These are phyloP conservation scores for Cheilosia vulpina DNA, from an alignment of 2,888 invertebrate species.

Conservation along the genomic window DNA sequence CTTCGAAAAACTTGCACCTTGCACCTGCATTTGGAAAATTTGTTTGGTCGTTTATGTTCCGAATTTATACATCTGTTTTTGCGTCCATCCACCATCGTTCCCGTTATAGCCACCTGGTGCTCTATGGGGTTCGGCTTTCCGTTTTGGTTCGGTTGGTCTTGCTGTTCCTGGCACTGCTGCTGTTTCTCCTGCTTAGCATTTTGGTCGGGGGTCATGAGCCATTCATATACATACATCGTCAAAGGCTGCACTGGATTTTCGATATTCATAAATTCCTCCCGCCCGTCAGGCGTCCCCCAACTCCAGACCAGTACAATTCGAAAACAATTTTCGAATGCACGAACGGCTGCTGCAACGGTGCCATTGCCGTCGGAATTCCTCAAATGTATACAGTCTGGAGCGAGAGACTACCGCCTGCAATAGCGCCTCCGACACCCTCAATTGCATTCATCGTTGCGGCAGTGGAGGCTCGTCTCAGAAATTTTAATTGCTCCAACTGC, in stretches of 20 bases:
- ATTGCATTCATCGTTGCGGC: constrained; percentile 70
- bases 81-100: constrained; percentile 36
- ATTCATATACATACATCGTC: constrained; percentile 61
- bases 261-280: constrained; percentile 75
- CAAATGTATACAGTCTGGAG: constrained; percentile 35
- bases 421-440: constrained; percentile 42
- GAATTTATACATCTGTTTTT: constrained; percentile 73
- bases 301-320: constrained; percentile 10
- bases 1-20: constrained; percentile 69
- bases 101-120: neutral
- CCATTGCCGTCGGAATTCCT: constrained; percentile 63
- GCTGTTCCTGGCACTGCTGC: constrained; percentile 20
- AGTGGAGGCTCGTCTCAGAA: constrained; percentile 62
- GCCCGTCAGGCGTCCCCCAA: neutral
- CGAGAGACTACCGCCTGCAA: constrained; percentile 33
- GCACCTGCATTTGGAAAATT: constrained; percentile 73
- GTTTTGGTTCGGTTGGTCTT: constrained; percentile 62
- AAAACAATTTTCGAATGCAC: constrained; percentile 74
- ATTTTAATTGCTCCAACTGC: constrained; percentile 73
- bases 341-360: constrained; percentile 52
- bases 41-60: constrained; percentile 75
- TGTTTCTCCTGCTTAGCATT: constrained; percentile 49
- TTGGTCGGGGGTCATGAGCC: constrained; percentile 61
- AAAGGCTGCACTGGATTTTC: constrained; percentile 66
- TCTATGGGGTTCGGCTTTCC: constrained; percentile 21